These are phyloP conservation scores for Ptyas mucosa DNA, from an alignment of 2,113 vertebrate genomes.

Conservation along the genomic window DNA sequence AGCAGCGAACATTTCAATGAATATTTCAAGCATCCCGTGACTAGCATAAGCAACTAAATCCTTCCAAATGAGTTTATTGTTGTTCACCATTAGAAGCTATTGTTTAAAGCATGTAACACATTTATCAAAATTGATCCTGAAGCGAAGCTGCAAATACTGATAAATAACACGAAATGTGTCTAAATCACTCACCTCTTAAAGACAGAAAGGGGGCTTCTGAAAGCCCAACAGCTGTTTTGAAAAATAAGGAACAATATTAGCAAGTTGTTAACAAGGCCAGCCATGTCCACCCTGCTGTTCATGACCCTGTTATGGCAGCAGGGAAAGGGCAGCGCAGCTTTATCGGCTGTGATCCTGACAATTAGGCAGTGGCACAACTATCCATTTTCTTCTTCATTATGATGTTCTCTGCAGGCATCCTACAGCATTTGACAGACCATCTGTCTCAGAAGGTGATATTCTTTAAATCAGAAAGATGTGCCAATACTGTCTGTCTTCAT, in stretches of 20 bases:
- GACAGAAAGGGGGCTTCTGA: constrained; percentile 69
- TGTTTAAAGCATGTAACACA: constrained; percentile 4
- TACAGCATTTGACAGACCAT: constrained; percentile 55
- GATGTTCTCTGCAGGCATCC: constrained; percentile 54
- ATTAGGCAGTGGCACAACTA: constrained; percentile 45
- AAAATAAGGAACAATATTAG: constrained; percentile 72
- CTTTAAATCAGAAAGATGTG: constrained; percentile 48
- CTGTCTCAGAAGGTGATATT: constrained; percentile 40
- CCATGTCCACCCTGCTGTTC: constrained; percentile 73
- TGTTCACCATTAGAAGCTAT: background rate
- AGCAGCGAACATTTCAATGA: background rate
- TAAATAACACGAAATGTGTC: background rate
- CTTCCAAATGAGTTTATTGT: background rate
- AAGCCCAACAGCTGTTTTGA: constrained; percentile 71
- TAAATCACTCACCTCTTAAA: constrained; percentile 79
- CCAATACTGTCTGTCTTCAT: constrained; percentile 29
- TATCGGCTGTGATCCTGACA: constrained; percentile 54
- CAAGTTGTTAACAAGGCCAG: constrained; percentile 63
- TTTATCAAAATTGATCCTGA: background rate
- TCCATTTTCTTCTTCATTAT: constrained; percentile 69
- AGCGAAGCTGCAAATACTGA: constrained; percentile 32
- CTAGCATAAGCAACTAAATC: background rate
- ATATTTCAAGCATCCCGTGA: background rate
- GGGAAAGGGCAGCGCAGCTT: constrained; percentile 45
- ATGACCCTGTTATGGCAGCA: constrained; percentile 53